These are phyloP conservation scores for Nerophis lumbriciformis DNA, from an alignment of 2,113 vertebrate species.

Conservation along the genomic window DNA sequence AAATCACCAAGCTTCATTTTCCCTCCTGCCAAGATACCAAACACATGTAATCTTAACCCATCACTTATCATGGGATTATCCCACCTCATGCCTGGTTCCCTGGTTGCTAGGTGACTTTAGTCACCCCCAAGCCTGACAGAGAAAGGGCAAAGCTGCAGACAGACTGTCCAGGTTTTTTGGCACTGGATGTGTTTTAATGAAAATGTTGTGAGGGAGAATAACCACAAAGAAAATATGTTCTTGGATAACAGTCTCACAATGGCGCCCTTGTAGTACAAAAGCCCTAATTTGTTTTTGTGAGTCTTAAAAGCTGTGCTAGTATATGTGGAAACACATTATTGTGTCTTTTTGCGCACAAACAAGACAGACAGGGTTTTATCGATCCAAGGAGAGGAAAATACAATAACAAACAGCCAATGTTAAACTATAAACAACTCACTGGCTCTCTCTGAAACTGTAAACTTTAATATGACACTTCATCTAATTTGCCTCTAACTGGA, in stretches of 20 bases:
- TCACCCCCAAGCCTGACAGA: constrained; percentile 42
- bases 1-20: constrained; percentile 32
- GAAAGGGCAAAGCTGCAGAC: constrained; percentile 48
- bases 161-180: constrained; percentile 27
- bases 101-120: constrained; percentile 69
- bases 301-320: not conserved
- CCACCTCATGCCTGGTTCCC: constrained; percentile 12
- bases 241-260: constrained; percentile 44
- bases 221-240: constrained; percentile 51
- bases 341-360: not conserved
- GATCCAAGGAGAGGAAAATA: not conserved
- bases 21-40: constrained; percentile 15
- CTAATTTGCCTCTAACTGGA: no score
- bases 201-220: constrained; percentile 54
- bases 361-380: not conserved
- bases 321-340: not conserved
- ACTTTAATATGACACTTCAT: no score
- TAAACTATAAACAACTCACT: not conserved
- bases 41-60: constrained; percentile 13
- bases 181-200: constrained; percentile 59
- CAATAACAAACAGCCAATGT: not conserved
- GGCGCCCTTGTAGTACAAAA: constrained; percentile 34
- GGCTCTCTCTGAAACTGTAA: not conserved
- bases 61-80: constrained; percentile 2
- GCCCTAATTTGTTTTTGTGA: constrained; percentile 1